Evolutionary conservation across 2,113 vertebrate species (phyloP).

Genomic region (Pan troglodytes): NHGRI_mPanTro3-v2.1_pri NC_086015.1:84371501-84372000

Average conservation of each 20-base stretch:
- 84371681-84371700: background rate
- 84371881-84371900: background rate
- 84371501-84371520: background rate
- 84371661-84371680: background rate
- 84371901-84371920: background rate
- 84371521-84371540: background rate
- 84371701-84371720: background rate
- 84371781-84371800: background rate
- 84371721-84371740: background rate
- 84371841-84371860: background rate
- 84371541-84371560: rapidly evolving
- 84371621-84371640: too few relatives aligned
- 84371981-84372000: background rate
- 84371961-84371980: background rate
- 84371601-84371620: background rate
- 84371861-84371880: background rate
- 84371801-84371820: background rate
- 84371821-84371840: background rate
- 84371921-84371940: background rate
- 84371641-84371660: background rate
- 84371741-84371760: background rate
- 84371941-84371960: background rate
- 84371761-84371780: background rate
- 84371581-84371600: background rate
- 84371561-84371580: background rate